Base-by-base conservation (phyloP, 2,888 invertebrate species). In the Tridacna gigas region DNA sequence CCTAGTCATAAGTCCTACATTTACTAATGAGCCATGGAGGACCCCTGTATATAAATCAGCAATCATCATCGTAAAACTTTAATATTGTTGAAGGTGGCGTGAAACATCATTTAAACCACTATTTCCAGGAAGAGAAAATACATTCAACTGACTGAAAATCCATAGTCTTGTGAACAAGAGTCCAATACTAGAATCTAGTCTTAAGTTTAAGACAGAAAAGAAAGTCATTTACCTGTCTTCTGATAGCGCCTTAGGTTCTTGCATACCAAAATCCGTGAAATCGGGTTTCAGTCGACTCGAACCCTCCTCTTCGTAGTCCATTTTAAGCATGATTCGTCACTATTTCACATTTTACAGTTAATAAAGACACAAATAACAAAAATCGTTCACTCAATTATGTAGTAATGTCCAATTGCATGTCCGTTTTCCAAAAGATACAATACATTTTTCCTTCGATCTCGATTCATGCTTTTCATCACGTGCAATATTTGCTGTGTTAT, bases 401-500 rank as follows among this genome's bases (percentile, higher is more conserved):
- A 37, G 37, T 37, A 37, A 7, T 37, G 37, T 37, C 37, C 37
- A 7, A 37, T 37, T 37, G 37, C 37, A 37, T 37, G 37, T 37
- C 37, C 37, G 37, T 37, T 37, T 37, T 37, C 37, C 37, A 2
- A 37, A 37, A 37, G 37, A 37, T 37, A 37, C 37, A 37, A 37
- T 37, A 37, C 37, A n/a, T 74, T 60, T 74, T 56, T 48, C 22
- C 47, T 77, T 77, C 56, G 22, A 69, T 69, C n/a, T 45, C 78
- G 37, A 56, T 69, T 67, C 71, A 78, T 71, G 78, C 71, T 78
- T 78, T 71, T 45, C 45, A 37, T 78, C 78, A 78, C 71, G 78
- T 78, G 78, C 61, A 47, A 51, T 51, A 71, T 71, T 48, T 71
- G 51, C 71, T 48, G 51, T 71, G 51, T 51, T 71, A 71, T 51